phyloP scores from a whole-genome alignment of 2,113 vertebrate genomes.

The Menura novaehollandiae region DNA sequence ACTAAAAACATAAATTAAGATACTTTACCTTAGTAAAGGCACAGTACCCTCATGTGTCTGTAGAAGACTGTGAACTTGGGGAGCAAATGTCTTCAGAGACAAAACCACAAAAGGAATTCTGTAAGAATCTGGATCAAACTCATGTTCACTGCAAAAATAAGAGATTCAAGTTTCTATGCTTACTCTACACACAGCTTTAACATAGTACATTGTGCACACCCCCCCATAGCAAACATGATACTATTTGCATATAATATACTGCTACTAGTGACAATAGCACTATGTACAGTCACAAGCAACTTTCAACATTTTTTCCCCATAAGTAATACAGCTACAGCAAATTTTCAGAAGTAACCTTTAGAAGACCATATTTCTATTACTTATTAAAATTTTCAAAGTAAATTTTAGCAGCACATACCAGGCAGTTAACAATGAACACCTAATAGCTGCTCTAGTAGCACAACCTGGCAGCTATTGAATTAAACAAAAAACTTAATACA shows the following conservation, averaged over 20 bases:
- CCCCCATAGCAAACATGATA: not conserved
- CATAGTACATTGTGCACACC: rapidly evolving
- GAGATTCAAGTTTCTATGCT: not conserved
- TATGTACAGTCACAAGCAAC: not conserved
- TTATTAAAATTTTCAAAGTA: not conserved
- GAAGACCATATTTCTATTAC: not conserved
- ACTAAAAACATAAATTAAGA: not conserved
- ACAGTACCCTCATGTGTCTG: conserved; percentile 94
- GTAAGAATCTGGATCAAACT: conserved; percentile 95
- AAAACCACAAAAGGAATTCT: conserved; percentile 90
- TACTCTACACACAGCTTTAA: not conserved
- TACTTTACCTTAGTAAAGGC: conserved; percentile 88
- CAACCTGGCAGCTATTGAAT: not conserved
- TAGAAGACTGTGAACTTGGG: conserved; percentile 91
- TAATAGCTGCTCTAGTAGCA: not conserved
- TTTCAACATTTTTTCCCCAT: not conserved
- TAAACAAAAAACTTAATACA: not conserved
- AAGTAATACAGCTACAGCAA: not conserved
- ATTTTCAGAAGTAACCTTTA: not conserved
- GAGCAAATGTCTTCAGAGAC: conserved; percentile 87
- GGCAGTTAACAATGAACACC: not conserved
- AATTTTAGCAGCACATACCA: not conserved
- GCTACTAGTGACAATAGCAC: not conserved
- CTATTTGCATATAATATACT: rapidly evolving
- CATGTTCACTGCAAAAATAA: conserved; percentile 82